These are phyloP conservation scores for Pseudococcus longispinus DNA, from an alignment of 2,888 invertebrate species.

Conservation along the genomic window DNA sequence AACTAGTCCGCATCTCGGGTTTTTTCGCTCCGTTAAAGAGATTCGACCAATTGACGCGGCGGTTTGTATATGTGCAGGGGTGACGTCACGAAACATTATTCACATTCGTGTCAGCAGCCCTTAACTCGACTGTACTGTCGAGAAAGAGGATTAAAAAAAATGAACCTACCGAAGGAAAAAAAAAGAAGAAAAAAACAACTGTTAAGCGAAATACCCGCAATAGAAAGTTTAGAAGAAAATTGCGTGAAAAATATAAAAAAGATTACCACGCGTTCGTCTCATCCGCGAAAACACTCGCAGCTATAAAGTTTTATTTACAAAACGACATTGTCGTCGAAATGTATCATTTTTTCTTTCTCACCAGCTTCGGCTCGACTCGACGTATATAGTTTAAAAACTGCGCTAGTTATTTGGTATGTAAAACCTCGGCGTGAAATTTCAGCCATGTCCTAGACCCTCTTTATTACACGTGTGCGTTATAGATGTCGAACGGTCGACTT, in stretches of 20 bases:
- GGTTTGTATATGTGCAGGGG: neutral
- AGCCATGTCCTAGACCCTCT: neutral
- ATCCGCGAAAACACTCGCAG: conserved; percentile 11
- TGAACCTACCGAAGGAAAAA: neutral
- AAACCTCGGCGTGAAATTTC: conserved; percentile 20
- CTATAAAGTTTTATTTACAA: conserved; percentile 47
- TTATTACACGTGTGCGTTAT: conserved; percentile 12
- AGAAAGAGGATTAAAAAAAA: conserved; percentile 12
- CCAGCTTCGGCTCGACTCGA: neutral
- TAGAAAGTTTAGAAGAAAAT: conserved; percentile 16
- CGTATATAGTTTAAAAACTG: neutral
- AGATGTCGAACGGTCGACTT: conserved; percentile 13
- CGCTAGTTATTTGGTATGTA: conserved; percentile 12
- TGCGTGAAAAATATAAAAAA: conserved; percentile 42
- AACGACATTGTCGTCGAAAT: conserved; percentile 28
- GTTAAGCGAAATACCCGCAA: neutral
- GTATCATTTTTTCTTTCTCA: neutral
- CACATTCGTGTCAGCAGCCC: neutral
- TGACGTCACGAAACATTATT: conserved; percentile 7
- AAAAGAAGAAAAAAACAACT: neutral
- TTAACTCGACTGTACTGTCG: neutral
- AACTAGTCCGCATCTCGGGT: neutral
- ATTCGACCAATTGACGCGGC: neutral
- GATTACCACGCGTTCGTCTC: conserved; percentile 26
- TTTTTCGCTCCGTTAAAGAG: neutral